Evolutionary conservation across 2,888 invertebrate species (phyloP).

Genomic region (Euzetes globulus): DNA sequence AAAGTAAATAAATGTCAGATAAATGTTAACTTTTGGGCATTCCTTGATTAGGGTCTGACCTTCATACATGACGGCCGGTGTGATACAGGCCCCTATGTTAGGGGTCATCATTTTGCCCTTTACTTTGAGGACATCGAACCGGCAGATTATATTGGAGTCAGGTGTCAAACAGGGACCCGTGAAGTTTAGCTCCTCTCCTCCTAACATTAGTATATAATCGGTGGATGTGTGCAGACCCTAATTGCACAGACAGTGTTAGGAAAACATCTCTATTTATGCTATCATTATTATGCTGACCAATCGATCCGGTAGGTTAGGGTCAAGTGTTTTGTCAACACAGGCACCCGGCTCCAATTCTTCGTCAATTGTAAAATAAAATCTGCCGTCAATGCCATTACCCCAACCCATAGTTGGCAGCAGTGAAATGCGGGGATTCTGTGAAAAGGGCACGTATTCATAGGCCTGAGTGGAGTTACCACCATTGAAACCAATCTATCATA

Average conservation of each 20-base stretch:
- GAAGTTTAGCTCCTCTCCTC: constrained; percentile 90
- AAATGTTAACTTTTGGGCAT: too few relatives aligned
- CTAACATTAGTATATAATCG: constrained; percentile 85
- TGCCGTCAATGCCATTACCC: constrained; percentile 77
- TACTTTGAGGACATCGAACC: constrained; percentile 45
- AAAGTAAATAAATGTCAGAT: too few relatives aligned
- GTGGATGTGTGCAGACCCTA: constrained; percentile 52
- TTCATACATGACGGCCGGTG: constrained; percentile 75
- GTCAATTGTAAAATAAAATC: constrained; percentile 90
- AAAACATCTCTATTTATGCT: too few relatives aligned
- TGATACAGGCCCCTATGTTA: constrained; percentile 80
- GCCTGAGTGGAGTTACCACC: constrained; percentile 87
- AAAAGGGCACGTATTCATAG: constrained; percentile 81
- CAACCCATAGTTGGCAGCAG: constrained; percentile 75
- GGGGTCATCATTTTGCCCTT: constrained; percentile 48
- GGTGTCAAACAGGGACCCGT: constrained; percentile 87
- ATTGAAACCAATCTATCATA: constrained; percentile 70
- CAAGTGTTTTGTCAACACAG: constrained; percentile 54
- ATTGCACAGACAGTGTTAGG: too few relatives aligned
- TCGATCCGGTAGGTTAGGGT: constrained; percentile 42
- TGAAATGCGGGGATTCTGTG: constrained; percentile 72
- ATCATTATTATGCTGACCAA: too few relatives aligned
- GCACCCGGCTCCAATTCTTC: constrained; percentile 87
- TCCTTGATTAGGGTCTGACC: constrained; percentile 50
- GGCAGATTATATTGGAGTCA: constrained; percentile 60